Conservation (phyloP, 2,113 vertebrate species). For the Sterrhoptilus dennistouni region DNA sequence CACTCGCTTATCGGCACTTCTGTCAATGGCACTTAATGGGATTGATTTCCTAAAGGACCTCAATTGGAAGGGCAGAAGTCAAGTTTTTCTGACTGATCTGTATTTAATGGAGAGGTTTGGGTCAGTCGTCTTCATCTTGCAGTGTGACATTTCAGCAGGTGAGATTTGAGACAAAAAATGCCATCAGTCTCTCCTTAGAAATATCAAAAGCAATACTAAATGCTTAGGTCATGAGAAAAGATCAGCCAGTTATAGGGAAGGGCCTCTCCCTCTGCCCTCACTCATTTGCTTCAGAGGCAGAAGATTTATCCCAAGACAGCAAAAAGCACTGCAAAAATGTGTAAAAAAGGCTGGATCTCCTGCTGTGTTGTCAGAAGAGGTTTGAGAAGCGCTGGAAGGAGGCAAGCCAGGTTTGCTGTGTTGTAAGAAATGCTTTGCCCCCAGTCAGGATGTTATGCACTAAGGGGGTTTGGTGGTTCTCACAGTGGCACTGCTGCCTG, state of each 20-base stretch:
- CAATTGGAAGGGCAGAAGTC: background rate
- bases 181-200: background rate
- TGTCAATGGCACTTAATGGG: background rate
- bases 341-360: rapidly evolving
- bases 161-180: background rate
- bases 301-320: background rate
- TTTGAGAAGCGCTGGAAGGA: background rate
- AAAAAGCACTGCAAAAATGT: rapidly evolving
- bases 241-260: background rate
- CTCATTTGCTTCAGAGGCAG: background rate
- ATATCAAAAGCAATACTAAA: background rate
- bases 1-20: background rate
- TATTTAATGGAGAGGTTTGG: background rate
- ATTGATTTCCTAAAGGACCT: background rate
- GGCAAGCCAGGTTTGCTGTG: background rate
- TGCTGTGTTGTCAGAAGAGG: background rate
- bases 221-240: background rate
- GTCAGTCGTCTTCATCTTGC: background rate
- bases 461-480: background rate
- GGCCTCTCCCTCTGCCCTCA: background rate
- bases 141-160: background rate
- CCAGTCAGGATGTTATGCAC: rapidly evolving
- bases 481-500: background rate
- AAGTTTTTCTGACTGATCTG: background rate
- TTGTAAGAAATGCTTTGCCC: background rate